These are phyloP conservation scores for Carposina sasakii DNA, from an alignment of 1,140 invertebrate genomes.

Conservation along the genomic window DNA sequence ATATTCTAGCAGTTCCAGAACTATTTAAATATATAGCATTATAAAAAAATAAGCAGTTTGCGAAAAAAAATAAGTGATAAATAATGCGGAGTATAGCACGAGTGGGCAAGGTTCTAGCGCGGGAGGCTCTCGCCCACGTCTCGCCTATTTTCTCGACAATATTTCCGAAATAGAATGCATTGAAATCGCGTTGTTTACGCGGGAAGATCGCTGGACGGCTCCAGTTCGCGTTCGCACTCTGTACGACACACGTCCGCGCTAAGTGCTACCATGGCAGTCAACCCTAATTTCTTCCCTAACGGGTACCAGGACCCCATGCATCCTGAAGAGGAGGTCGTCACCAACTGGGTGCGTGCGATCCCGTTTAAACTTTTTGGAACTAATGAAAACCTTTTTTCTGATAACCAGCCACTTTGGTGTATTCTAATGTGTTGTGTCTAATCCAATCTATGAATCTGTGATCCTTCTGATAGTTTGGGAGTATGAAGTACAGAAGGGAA, in stretches of 20 bases:
- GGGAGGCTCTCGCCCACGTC: conserved; percentile 54
- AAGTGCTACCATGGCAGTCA: conserved; percentile 54
- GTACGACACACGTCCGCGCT: conserved; percentile 47
- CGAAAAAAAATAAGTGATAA: no score
- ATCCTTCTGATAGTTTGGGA: no score
- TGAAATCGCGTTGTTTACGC: conserved; percentile 61
- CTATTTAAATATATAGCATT: no score
- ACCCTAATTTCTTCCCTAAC: conserved; percentile 67
- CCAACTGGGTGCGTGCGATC: conserved; percentile 60
- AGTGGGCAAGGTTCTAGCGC: conserved; percentile 44
- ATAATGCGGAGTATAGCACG: no score
- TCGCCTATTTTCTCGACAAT: conserved; percentile 59
- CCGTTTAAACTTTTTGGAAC: no score
- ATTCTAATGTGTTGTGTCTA: no score
- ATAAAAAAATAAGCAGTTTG: no score
- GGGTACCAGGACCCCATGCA: conserved; percentile 67
- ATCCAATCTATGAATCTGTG: no score
- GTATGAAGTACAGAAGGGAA: no score
- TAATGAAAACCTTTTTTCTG: no score
- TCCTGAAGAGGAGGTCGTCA: conserved; percentile 62
- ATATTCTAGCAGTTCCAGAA: no score
- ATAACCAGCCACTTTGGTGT: no score
- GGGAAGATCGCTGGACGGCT: conserved; percentile 54
- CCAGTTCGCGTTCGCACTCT: conserved; percentile 57
- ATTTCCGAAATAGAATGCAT: conserved; percentile 71